Base-by-base conservation (phyloP, 2,797 vertebrate species). In the Hoplostethus atlanticus region DNA sequence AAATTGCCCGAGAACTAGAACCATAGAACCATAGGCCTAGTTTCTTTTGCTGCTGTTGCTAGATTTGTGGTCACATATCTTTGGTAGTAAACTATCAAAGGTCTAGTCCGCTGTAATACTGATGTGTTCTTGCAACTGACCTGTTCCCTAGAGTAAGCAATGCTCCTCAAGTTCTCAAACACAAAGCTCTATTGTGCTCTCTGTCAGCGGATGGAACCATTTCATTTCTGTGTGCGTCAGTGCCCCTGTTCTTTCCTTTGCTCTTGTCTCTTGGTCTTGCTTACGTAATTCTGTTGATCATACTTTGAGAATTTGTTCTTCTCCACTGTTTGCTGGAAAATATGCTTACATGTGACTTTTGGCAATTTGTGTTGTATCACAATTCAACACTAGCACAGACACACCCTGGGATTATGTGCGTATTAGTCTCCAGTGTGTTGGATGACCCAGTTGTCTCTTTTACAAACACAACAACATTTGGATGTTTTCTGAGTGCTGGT, bases 181-280 rank as follows among this genome's bases (percentile, higher is more conserved):
- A 90, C 85, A 88, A 89, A 89, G 88, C 63, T 81, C 79, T 68
- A 80, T 85, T 90, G 82, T 88, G 71, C 53, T 81, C 76, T 30
- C 57, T 4, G 47, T 80, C 73, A 75, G 72, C 30, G 64, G 73
- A 88, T 89, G 84, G 85, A 86, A 84, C 53, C 38, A 72, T 80
- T 88, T 90, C 72, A 80, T 84, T 56, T 71, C 48, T 76, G 64
- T 3, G 36, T 88, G 82, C 83, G 80, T 91, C 89, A 91, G 66
- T 59, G 59, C 31, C 50, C 38, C 12, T 58, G 53, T 64, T 87
- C 80, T 83, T 74, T 48, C 64, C 51, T 79, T 64, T 44, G 44
- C 80, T 68, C 57, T 65, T 66, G 50, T 71, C 58, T 82, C 54
- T 44, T 77, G 71, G 62, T 79, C 65, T 74, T 64, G 56, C 58